These are phyloP conservation scores for Benitochromis conjunctus DNA, from an alignment of 2,113 vertebrate species.

Conservation along the genomic window DNA sequence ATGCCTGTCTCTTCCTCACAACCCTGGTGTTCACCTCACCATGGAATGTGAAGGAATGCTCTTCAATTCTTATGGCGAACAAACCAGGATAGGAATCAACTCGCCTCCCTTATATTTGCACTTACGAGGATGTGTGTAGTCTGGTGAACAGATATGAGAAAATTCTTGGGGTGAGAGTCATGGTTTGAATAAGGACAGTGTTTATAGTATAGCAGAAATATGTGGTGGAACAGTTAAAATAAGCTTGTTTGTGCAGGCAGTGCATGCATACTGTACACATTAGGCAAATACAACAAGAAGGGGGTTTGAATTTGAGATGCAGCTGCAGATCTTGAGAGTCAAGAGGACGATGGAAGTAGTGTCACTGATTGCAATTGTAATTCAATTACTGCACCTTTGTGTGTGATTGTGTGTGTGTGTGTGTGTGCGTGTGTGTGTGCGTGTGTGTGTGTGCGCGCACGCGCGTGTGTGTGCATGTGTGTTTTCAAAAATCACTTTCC, in stretches of 20 bases:
- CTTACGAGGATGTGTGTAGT: neutral
- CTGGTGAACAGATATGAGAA: conserved; percentile 1
- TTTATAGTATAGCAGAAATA: conserved; percentile 25
- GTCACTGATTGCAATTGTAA: neutral
- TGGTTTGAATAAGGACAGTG: conserved; percentile 11
- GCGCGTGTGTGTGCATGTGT: neutral
- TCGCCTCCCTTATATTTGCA: conserved; percentile 13
- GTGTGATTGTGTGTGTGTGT: neutral
- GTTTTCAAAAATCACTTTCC: neutral
- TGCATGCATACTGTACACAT: neutral
- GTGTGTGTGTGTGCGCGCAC: neutral
- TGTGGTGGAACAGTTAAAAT: conserved; percentile 52
- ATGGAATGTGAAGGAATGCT: conserved; percentile 55
- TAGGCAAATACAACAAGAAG: neutral
- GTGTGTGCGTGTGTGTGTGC: neutral
- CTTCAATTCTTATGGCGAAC: conserved; percentile 19
- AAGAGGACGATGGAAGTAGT: neutral
- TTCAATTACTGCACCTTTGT: neutral
- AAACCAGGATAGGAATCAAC: conserved; percentile 58
- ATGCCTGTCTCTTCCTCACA: conserved; percentile 43
- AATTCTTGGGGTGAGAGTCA: conserved; percentile 19
- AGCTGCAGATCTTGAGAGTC: neutral
- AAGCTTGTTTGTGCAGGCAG: conserved; percentile 29
- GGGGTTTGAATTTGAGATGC: neutral
- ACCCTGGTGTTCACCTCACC: conserved; percentile 44